These are phyloP conservation scores for Oceanodroma tethys DNA, from an alignment of 2,113 vertebrate species.

Conservation along the genomic window DNA sequence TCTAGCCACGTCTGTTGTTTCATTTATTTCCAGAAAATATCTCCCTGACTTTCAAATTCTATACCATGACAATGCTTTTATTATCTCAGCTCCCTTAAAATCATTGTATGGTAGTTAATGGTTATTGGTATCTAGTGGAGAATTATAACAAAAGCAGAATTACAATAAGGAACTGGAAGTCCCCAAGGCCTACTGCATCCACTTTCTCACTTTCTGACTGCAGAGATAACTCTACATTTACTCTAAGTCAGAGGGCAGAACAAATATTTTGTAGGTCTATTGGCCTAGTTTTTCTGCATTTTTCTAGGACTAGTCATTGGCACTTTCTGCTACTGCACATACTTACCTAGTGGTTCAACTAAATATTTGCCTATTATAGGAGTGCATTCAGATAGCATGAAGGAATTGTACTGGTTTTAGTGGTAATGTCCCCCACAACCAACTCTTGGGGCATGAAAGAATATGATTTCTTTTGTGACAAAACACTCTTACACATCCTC, in stretches of 20 bases:
- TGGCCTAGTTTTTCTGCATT: neutral
- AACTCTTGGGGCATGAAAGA: neutral
- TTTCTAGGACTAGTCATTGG: neutral
- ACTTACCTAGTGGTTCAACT: neutral
- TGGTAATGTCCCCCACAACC: accelerated
- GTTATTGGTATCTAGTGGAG: neutral
- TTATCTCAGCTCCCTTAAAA: neutral
- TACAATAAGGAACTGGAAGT: neutral
- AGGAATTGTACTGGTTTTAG: neutral
- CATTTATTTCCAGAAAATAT: neutral
- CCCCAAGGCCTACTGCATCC: neutral
- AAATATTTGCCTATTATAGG: neutral
- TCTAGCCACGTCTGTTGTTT: neutral
- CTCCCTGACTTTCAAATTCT: neutral
- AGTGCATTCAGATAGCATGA: neutral
- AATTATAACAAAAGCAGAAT: neutral
- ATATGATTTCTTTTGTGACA: neutral
- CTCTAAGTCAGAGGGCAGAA: neutral
- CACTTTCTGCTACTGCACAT: neutral
- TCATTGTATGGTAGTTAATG: neutral
- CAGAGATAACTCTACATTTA: neutral
- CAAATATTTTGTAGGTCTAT: neutral
- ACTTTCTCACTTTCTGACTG: neutral
- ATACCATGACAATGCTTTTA: neutral
- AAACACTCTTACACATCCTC: neutral